These are phyloP conservation scores for Cacoxenus indagator DNA, from an alignment of 2,888 invertebrate species.

Conservation along the genomic window DNA sequence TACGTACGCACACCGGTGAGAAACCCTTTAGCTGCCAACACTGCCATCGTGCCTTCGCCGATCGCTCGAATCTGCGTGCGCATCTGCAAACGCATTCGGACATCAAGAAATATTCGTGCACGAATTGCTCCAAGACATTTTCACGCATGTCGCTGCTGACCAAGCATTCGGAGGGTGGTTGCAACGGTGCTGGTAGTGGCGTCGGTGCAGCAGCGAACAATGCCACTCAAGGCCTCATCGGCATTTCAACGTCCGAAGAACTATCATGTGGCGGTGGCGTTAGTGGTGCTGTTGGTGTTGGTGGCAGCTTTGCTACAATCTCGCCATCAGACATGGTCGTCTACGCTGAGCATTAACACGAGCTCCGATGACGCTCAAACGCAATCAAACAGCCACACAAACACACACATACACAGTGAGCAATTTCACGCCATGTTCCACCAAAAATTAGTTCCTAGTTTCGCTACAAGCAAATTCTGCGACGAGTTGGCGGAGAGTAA, in stretches of 20 bases:
- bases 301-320: slow-evolving; percentile 36
- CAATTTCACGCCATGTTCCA: slow-evolving; percentile 66
- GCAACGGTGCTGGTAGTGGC: slow-evolving; percentile 72
- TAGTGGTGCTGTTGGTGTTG: no score
- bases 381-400: slow-evolving; percentile 28
- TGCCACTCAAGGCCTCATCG: no score
- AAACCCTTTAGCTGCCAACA: slow-evolving; percentile 97
- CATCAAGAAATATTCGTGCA: slow-evolving; percentile 96
- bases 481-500: no score
- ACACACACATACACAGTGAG: slow-evolving; percentile 28
- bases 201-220: no score
- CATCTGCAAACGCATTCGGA: slow-evolving; percentile 98
- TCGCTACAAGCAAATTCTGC: no score
- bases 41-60: slow-evolving; percentile 96
- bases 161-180: slow-evolving; percentile 94
- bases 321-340: slow-evolving; percentile 40
- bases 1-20: slow-evolving; percentile 97
- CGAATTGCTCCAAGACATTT: slow-evolving; percentile 94
- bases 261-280: background rate
- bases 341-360: slow-evolving; percentile 55
- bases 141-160: slow-evolving; percentile 95
- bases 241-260: slow-evolving; percentile 22
- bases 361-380: no score
- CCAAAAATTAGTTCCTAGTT: slow-evolving; percentile 72
- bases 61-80: slow-evolving; percentile 94